Evolutionary conservation across 2,888 invertebrate species (phyloP).

Genomic region (Lacanobia wlatinum): DNA sequence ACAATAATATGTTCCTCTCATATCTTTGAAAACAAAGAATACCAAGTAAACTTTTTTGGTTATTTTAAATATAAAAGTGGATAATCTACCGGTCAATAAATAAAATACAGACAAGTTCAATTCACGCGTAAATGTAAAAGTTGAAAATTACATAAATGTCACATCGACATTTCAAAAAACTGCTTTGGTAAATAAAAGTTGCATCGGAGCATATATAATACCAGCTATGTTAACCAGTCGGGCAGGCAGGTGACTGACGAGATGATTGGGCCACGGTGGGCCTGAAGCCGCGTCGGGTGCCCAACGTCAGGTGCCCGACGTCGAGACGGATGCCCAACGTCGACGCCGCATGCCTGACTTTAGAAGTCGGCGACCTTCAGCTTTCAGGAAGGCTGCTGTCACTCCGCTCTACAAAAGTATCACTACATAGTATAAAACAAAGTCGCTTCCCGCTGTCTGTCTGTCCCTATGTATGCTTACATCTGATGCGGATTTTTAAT

Average conservation of each 20-base stretch:
- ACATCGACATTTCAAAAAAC: slow-evolving; percentile 57
- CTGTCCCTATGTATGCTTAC: no score
- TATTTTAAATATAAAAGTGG: no score
- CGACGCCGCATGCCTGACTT: neutral
- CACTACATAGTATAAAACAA: no score
- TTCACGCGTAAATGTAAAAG: slow-evolving; percentile 8
- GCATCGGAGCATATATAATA: slow-evolving; percentile 32
- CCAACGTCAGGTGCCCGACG: neutral
- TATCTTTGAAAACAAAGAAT: neutral
- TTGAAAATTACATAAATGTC: slow-evolving; percentile 30
- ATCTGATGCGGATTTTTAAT: no score
- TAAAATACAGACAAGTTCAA: neutral
- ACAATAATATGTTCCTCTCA: no score
- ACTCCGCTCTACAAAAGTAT: no score
- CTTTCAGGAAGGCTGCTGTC: slow-evolving; percentile 80
- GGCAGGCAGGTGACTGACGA: slow-evolving; percentile 36
- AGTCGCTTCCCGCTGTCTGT: no score
- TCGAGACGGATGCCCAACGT: no score
- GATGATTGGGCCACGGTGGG: slow-evolving; percentile 68
- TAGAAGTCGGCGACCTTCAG: slow-evolving; percentile 66
- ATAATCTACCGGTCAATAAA: no score
- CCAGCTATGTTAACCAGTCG: no score
- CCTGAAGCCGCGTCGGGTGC: neutral
- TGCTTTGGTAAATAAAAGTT: slow-evolving; percentile 39
- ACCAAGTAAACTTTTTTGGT: no score